Percentiles rank a stretch among this genome's conserved stretches.
Evolutionary conservation across 2,888 invertebrate species (phyloP).

Genomic region (Ophion obscuratus): DNA sequence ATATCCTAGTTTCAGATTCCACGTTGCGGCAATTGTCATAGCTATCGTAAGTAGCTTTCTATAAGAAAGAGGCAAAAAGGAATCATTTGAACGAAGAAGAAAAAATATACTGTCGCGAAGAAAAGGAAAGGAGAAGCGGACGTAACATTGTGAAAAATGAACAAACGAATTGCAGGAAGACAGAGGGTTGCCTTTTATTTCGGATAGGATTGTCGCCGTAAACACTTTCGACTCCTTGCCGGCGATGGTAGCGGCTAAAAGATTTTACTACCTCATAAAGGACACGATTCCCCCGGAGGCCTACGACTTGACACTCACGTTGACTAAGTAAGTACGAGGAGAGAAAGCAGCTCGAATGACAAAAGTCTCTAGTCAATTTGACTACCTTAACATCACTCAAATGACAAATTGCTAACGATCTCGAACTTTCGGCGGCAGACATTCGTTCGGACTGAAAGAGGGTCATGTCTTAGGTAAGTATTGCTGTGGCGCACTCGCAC

Average conservation of each 20-base stretch:
- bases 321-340: slow-evolving; percentile 35
- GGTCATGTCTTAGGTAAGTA: not conserved
- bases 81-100: too few species aligned
- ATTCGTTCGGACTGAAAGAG: not conserved
- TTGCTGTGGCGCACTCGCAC: too few species aligned
- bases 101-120: too few species aligned
- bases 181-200: slow-evolving; percentile 1
- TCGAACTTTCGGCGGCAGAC: too few species aligned
- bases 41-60: slow-evolving; percentile 39
- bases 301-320: slow-evolving; percentile 43
- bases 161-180: slow-evolving; percentile 6
- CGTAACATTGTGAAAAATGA: not conserved
- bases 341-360: not conserved
- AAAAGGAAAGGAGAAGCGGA: too few species aligned
- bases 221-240: not conserved
- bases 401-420: too few species aligned
- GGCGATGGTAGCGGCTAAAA: not conserved
- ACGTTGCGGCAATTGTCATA: slow-evolving; percentile 62
- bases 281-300: slow-evolving; percentile 38
- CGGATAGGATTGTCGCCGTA: not conserved
- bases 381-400: too few species aligned
- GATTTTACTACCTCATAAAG: slow-evolving; percentile 22
- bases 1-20: slow-evolving; percentile 55
- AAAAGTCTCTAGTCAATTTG: not conserved
- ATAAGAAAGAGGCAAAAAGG: too few species aligned